Conservation (phyloP, 2,888 invertebrate species). For the Caenorhabditis becei region DNA sequence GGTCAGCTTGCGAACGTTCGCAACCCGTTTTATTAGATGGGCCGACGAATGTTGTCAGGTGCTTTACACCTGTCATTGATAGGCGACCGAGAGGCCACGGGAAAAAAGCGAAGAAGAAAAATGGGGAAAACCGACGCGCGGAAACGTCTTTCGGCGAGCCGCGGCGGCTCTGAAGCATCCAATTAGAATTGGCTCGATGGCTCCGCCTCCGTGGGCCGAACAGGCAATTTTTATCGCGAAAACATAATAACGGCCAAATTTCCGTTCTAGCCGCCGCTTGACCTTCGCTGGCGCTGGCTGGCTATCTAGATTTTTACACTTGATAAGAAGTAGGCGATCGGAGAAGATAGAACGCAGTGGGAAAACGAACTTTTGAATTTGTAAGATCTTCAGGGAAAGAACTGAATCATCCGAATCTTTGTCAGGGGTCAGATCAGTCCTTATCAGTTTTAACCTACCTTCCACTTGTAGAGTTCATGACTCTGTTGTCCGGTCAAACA, state of each 20-base stretch:
- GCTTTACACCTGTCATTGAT: neutral
- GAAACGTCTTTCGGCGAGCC: conserved; percentile 28
- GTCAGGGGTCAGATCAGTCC: too few species aligned
- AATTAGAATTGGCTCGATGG: conserved; percentile 40
- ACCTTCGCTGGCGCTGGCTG: neutral
- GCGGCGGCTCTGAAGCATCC: conserved; percentile 26
- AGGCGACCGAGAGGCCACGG: too few species aligned
- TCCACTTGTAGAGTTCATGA: too few species aligned
- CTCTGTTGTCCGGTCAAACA: conserved; percentile 3
- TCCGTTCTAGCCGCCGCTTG: conserved; percentile 1
- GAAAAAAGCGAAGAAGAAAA: neutral
- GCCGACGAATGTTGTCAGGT: conserved; percentile 2
- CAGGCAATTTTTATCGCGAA: neutral
- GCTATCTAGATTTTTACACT: conserved; percentile 8
- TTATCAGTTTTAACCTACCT: too few species aligned
- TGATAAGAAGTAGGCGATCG: neutral
- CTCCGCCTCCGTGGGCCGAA: conserved; percentile 21
- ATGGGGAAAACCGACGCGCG: conserved; percentile 8
- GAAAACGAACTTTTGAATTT: too few species aligned
- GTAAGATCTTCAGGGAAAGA: neutral
- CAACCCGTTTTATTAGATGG: neutral
- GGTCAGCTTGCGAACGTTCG: neutral
- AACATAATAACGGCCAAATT: neutral
- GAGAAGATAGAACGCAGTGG: neutral
- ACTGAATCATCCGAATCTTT: too few species aligned